Conservation (phyloP, 2,888 invertebrate genomes). For the Acrobasis suavella region DNA sequence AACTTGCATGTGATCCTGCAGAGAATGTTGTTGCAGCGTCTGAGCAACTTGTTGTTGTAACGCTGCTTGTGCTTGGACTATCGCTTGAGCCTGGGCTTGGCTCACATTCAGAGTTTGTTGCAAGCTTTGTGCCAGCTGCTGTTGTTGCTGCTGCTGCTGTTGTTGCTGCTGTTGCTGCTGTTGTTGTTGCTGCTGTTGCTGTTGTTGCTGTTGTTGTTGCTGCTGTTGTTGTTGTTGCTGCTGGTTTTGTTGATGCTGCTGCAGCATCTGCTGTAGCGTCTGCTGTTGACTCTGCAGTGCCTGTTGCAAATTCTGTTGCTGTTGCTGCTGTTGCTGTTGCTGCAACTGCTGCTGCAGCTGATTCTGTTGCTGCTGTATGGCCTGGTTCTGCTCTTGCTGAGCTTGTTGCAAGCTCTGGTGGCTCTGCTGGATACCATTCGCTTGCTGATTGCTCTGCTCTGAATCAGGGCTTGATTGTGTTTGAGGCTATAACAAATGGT, state of each 20-base stretch:
- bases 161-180: conserved; percentile 54
- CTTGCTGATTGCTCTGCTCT: conserved; percentile 72
- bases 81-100: conserved; percentile 73
- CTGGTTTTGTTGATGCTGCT: conserved; percentile 54
- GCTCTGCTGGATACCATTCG: conserved; percentile 72
- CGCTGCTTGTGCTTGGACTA: conserved; percentile 72
- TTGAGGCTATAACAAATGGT: conserved; percentile 71
- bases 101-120: conserved; percentile 72
- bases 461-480: conserved; percentile 74
- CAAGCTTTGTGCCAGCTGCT: conserved; percentile 61
- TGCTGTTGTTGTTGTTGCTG: conserved; percentile 60
- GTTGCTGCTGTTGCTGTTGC: conserved; percentile 45
- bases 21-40: conserved; percentile 67
- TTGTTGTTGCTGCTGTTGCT: conserved; percentile 52
- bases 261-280: conserved; percentile 53
- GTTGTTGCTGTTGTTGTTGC: conserved; percentile 53
- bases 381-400: conserved; percentile 35
- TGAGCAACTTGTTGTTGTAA: conserved; percentile 75
- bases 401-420: conserved; percentile 59
- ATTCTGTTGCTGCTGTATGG: conserved; percentile 43
- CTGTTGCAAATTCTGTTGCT: conserved; percentile 45
- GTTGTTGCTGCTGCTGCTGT: conserved; percentile 46
- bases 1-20: conserved; percentile 75
- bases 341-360: conserved; percentile 53
- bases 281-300: conserved; percentile 35